Conservation (phyloP, 2,888 invertebrate species). For the Brachynemurus nebulosus region DNA sequence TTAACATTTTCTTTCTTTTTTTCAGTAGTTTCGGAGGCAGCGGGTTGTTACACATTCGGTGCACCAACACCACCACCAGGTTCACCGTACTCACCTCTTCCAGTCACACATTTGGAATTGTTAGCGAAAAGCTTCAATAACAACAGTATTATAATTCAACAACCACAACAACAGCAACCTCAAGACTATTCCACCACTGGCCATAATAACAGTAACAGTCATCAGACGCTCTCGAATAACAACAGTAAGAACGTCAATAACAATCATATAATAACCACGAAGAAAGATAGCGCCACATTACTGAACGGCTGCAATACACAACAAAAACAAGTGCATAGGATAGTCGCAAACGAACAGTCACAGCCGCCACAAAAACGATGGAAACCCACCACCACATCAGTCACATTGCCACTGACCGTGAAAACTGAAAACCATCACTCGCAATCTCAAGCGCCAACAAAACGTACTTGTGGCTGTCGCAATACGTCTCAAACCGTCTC, state of each 20-base stretch:
- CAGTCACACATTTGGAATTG: constrained; percentile 51
- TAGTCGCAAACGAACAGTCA: no score
- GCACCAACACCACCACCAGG: constrained; percentile 50
- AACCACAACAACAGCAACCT: constrained; percentile 16
- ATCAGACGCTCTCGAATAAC: neutral
- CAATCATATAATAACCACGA: neutral
- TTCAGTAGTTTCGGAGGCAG: constrained; percentile 50
- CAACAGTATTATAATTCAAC: constrained; percentile 33
- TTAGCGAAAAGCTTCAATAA: constrained; percentile 35
- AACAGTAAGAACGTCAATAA: neutral
- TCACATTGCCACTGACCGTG: constrained; percentile 38
- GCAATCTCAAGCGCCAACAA: constrained; percentile 12
- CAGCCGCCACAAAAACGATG: constrained; percentile 14
- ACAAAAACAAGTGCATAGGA: neutral
- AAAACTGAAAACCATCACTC: constrained; percentile 36
- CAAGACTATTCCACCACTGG: constrained; percentile 23
- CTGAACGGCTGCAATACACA: neutral
- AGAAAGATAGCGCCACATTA: neutral
- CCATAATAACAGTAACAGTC: constrained; percentile 10
- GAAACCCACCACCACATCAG: constrained; percentile 20
- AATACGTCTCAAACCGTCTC: constrained; percentile 5
- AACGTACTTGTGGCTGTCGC: constrained; percentile 19
- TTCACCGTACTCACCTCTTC: constrained; percentile 52
- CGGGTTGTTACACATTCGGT: constrained; percentile 44
- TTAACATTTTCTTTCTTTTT: constrained; percentile 14